Conservation (phyloP, 2,797 vertebrate genomes). For the Trichosurus vulpecula region DNA sequence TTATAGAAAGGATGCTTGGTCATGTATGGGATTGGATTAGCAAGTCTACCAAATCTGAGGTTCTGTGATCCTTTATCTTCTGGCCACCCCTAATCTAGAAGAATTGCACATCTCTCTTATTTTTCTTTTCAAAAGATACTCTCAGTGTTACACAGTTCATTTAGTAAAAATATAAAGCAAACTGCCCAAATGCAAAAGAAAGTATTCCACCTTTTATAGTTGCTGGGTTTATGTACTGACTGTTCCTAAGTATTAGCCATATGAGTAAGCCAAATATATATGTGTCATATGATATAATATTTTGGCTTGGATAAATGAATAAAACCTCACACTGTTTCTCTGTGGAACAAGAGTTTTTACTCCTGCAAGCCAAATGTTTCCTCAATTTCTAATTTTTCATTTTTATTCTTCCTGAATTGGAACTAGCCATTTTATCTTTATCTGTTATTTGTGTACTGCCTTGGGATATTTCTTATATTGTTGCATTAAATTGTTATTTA, state of each 20-base stretch:
- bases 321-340: constrained; percentile 52
- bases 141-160: constrained; percentile 53
- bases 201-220: constrained; percentile 46
- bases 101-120: constrained; percentile 10
- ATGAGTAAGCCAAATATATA: constrained; percentile 48
- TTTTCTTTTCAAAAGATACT: constrained; percentile 53
- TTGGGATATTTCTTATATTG: background rate
- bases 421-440: background rate
- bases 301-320: constrained; percentile 35
- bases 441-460: background rate
- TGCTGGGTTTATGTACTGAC: constrained; percentile 25
- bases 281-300: constrained; percentile 13
- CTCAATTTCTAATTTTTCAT: constrained; percentile 38
- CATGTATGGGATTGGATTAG: background rate
- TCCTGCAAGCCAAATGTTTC: constrained; percentile 69
- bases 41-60: background rate
- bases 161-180: constrained; percentile 23
- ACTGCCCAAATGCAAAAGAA: constrained; percentile 49
- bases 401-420: background rate
- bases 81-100: constrained; percentile 56
- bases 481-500: background rate
- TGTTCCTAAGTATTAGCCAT: background rate
- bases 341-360: constrained; percentile 29
- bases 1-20: background rate
- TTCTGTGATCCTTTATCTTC: background rate